A percentile compares a stretch with the other conserved stretches of the same genome.
Conservation (phyloP, 2,797 vertebrate genomes). For the Pseudochirops corinnae region DNA sequence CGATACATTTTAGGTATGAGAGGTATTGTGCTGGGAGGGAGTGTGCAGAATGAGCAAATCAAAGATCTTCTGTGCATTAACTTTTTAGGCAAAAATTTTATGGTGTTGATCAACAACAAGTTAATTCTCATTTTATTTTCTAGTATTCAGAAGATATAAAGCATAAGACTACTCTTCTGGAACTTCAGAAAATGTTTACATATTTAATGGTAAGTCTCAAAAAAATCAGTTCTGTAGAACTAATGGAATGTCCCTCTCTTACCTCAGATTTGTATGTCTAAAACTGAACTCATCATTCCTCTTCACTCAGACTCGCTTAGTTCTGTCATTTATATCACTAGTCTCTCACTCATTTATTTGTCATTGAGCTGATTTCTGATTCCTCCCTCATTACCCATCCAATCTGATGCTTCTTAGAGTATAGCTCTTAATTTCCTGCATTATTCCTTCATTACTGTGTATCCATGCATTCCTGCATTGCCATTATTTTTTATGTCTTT, state of each 20-base stretch:
- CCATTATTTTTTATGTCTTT: neutral
- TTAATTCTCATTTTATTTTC: slow-evolving; percentile 55
- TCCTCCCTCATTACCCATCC: neutral
- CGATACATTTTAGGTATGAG: neutral
- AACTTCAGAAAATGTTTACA: slow-evolving; percentile 99
- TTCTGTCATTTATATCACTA: neutral
- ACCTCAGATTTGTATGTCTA: neutral
- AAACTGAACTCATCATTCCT: neutral
- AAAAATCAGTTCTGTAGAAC: slow-evolving; percentile 31
- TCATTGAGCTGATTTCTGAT: neutral
- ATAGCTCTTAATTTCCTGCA: neutral
- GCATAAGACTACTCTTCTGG: slow-evolving; percentile 97
- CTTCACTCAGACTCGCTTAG: neutral
- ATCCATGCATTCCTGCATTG: neutral
- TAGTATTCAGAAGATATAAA: slow-evolving; percentile 99
- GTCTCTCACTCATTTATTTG: neutral
- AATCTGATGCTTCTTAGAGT: neutral
- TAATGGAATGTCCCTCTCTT: slow-evolving; percentile 1
- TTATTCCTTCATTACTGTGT: neutral
- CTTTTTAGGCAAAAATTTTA: neutral
- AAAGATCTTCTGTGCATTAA: neutral
- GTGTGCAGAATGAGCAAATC: neutral
- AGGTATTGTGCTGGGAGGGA: neutral
- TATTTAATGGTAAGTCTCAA: slow-evolving; percentile 94
- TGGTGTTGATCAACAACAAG: slow-evolving; percentile 36